A percentile compares a stretch with the other conserved stretches of the same genome.
phyloP scores from a whole-genome alignment of 2,888 invertebrate genomes.

The Eurois occulta region DNA sequence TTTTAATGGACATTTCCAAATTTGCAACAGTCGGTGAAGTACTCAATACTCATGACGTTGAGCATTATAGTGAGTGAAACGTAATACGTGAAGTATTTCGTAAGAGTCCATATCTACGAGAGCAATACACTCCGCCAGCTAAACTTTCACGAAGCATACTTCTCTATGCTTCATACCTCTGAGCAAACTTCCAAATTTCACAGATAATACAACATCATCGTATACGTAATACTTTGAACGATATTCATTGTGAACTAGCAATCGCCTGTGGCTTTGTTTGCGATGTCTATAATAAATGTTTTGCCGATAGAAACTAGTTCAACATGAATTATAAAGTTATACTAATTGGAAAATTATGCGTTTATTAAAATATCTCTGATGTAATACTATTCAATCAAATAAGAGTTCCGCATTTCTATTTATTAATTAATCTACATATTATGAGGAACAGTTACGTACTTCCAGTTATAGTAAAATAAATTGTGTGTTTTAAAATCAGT shows the following conservation, averaged over 20 bases:
- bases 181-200: constrained; percentile 62
- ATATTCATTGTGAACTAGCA: constrained; percentile 34
- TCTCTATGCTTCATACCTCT: constrained; percentile 51
- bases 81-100: constrained; percentile 71
- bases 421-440: constrained; percentile 23
- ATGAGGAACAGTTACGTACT: constrained; percentile 6
- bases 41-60: constrained; percentile 43
- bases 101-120: constrained; percentile 69
- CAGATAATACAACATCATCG: constrained; percentile 52
- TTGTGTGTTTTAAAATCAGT: not conserved
- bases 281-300: not conserved
- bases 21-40: constrained; percentile 55
- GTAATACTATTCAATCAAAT: constrained; percentile 20
- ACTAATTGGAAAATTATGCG: constrained; percentile 33
- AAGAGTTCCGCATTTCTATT: constrained; percentile 18
- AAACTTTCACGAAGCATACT: constrained; percentile 72
- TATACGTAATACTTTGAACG: constrained; percentile 48
- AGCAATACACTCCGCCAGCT: constrained; percentile 62
- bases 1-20: constrained; percentile 69
- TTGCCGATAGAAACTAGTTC: constrained; percentile 19
- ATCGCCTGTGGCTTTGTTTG: constrained; percentile 10
- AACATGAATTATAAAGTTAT: constrained; percentile 17
- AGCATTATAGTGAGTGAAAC: constrained; percentile 50
- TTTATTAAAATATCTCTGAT: constrained; percentile 15
- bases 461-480: not conserved